Evolutionary conservation across 2,888 invertebrate species (phyloP).

Genomic region (Leptodirus hochenwartii): DNA sequence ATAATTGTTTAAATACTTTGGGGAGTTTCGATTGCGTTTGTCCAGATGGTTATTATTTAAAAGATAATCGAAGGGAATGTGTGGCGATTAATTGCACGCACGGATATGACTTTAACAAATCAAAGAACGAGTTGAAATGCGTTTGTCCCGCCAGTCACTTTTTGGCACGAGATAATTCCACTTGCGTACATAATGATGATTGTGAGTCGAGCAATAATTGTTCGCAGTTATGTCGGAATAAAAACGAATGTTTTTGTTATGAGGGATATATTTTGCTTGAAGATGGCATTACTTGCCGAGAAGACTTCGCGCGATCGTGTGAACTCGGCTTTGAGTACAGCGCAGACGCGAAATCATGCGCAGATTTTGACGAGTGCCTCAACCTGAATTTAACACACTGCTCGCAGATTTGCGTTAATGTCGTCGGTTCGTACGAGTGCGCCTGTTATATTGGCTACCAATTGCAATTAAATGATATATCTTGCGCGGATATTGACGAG

Average conservation of each 20-base stretch:
- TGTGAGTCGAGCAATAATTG: too few relatives aligned
- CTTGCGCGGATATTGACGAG: conserved; percentile 35
- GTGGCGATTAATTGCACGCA: too few relatives aligned
- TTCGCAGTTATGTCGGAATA: too few relatives aligned
- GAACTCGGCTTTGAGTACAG: too few relatives aligned
- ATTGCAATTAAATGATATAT: conserved; percentile 24
- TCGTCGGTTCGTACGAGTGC: conserved; percentile 27
- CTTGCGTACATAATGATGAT: too few relatives aligned
- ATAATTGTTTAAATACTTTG: conserved; percentile 18
- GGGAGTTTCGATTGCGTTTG: conserved; percentile 21
- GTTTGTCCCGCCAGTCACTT: too few relatives aligned
- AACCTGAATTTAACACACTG: conserved; percentile 35
- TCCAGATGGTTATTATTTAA: conserved; percentile 23
- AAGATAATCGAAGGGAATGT: too few relatives aligned
- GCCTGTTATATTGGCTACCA: conserved; percentile 34
- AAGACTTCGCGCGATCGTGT: conserved; percentile 18
- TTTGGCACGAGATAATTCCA: too few relatives aligned
- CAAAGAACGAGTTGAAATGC: too few relatives aligned
- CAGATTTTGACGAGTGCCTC: conserved; percentile 22
- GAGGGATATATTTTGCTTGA: too few relatives aligned
- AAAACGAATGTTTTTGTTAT: too few relatives aligned
- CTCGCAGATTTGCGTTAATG: conserved; percentile 28
- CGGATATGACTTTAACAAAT: too few relatives aligned
- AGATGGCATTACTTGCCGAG: conserved; percentile 14
- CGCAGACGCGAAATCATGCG: conserved; percentile 17